Conservation (phyloP, 2,113 vertebrate genomes). For the Catharus minimus region DNA sequence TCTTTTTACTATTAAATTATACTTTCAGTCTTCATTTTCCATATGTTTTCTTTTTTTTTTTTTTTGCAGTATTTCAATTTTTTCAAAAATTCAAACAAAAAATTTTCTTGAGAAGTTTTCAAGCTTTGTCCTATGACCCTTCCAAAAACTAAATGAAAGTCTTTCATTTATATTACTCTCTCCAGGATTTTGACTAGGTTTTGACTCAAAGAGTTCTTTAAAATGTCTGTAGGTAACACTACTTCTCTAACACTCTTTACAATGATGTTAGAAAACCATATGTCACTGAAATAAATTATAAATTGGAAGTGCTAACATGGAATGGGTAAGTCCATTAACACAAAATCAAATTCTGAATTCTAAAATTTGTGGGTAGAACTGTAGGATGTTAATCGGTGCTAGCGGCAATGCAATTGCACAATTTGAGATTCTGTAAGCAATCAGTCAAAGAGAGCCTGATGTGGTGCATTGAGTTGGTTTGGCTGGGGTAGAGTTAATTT, state of each 20-base stretch:
- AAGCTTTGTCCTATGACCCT: neutral
- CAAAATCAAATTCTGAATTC: neutral
- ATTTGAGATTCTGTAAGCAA: neutral
- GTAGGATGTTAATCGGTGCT: neutral
- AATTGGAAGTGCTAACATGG: neutral
- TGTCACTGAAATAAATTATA: neutral
- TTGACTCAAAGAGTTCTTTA: neutral
- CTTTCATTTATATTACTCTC: neutral
- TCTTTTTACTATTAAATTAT: neutral
- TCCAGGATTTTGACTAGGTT: neutral
- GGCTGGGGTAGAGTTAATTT: neutral
- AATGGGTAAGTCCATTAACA: neutral
- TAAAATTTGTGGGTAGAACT: neutral
- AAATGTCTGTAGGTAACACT: neutral
- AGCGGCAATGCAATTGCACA: accelerated
- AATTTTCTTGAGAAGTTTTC: neutral
- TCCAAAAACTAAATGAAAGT: neutral
- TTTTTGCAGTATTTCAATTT: neutral
- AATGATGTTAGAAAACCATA: neutral
- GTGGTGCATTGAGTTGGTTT: neutral
- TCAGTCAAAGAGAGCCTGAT: neutral
- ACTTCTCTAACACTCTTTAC: neutral
- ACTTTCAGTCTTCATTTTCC: neutral
- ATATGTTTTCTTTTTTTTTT: too few relatives aligned
- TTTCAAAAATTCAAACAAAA: neutral